A percentile compares a stretch with the other conserved stretches of the same genome.
These are phyloP conservation scores for Percopsis transmontana DNA, from an alignment of 2,113 vertebrate genomes.

Conservation along the genomic window DNA sequence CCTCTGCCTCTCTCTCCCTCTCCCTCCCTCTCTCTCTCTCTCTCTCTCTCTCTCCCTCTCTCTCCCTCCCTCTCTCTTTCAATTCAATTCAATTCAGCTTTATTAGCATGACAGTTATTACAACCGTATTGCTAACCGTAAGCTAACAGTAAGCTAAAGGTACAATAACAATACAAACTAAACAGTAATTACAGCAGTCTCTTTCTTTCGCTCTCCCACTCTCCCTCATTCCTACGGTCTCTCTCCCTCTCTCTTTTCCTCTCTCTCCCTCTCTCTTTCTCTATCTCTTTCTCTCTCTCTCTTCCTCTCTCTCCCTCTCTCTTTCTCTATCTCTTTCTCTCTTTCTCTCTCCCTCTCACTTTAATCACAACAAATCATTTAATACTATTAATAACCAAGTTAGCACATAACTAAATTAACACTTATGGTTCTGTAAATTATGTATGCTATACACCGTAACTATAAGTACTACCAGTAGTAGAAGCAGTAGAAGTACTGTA, in stretches of 20 bases:
- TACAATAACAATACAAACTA: too few relatives aligned
- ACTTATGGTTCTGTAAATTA: too few relatives aligned
- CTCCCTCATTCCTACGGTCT: not conserved
- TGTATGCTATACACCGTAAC: too few relatives aligned
- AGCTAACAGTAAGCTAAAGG: not conserved
- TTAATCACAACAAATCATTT: too few relatives aligned
- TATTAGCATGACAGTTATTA: not conserved
- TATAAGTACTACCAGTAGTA: too few relatives aligned
- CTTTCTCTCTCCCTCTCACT: not conserved
- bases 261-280: slow-evolving; percentile 1
- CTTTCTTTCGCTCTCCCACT: not conserved
- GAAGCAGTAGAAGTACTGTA: too few relatives aligned
- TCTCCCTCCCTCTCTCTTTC: slow-evolving; percentile 17
- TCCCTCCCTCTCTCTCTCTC: not conserved
- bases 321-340: slow-evolving; percentile 2
- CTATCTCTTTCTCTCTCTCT: slow-evolving; percentile 6
- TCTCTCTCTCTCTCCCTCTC: not conserved
- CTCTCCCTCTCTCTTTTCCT: not conserved
- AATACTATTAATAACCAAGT: too few relatives aligned
- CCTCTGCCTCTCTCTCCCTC: not conserved
- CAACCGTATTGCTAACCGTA: not conserved
- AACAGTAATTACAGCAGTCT: too few relatives aligned
- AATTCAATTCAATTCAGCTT: too few relatives aligned
- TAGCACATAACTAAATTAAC: too few relatives aligned
- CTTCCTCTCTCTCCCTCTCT: not conserved